Base-by-base conservation (phyloP, 2,113 vertebrate genomes). In the Otocyon megalotis region DNA sequence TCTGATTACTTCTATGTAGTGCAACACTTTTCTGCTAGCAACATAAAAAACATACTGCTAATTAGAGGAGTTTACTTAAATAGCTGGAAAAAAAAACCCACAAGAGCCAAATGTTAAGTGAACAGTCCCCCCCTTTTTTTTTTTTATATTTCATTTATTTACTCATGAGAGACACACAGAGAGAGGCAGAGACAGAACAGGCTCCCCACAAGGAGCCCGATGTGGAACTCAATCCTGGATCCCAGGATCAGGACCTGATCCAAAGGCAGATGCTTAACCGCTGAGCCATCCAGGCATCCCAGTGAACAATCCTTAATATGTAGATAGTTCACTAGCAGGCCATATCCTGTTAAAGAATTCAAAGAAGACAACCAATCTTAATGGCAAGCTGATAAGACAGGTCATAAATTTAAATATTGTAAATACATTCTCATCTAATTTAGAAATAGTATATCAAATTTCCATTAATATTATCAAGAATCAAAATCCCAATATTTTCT, bases 361-460 rank as follows among this genome's bases (percentile, higher is more conserved):
- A 54, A 54, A 1, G 32, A 71, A 88, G n/a, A 63, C 7, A 76
- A 63, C 1, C 17, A 58, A 80, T 71, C 17, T 85, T 79, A 32
- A 65, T 13, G 62, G 5, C 7, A 50, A 72, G n/a, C 1, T 4
- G 60, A 9, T 58, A 67, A 92, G 30, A 87, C 1, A 81, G 81
- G 20, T 37, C 10, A 5, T 37, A 48, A 67, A 43, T 93, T 95
- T 76, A 32, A 88, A 35, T 80, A 62, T 50, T 37, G 1, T 26
- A 92, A 94, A 87, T 13, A 77, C 2, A 79, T 17, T 82, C 13
- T 56, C 83, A 84, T 8, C 24, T 94, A 80, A 19, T 76, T 94
- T 92, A 92, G 60, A 20, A 96, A 54, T 32, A 91, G 7, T 1
- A 72, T 74, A 94, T 80, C 48, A 96, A 65, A 84, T 79, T 83